Percentiles rank a stretch among this genome's conserved stretches.
Evolutionary conservation across 2,888 invertebrate species (phyloP).

Genomic region (Drosophila neonasuta): DNA sequence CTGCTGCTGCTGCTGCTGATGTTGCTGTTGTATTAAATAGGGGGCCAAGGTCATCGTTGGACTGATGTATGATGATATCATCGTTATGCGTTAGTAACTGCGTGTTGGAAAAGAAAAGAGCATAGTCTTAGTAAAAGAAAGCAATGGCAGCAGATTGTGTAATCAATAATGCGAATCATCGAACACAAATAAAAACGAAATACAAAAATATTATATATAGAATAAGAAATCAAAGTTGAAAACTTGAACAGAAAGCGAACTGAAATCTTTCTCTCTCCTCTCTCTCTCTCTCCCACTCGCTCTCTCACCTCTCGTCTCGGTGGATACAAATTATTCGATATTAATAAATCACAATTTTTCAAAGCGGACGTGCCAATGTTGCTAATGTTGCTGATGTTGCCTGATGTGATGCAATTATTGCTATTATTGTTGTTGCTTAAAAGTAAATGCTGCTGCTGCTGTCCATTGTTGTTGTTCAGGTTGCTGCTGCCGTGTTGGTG

Average conservation of each 20-base stretch:
- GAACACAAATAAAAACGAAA: too few relatives aligned
- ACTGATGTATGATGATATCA: conserved; percentile 72
- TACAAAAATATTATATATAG: too few relatives aligned
- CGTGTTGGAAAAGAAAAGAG: neutral
- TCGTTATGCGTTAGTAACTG: conserved; percentile 81
- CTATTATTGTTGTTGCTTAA: conserved; percentile 78
- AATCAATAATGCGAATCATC: too few relatives aligned
- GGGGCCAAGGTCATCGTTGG: conserved; percentile 64
- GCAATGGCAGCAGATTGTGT: neutral
- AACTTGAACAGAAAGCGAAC: conserved; percentile 1
- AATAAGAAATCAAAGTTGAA: neutral
- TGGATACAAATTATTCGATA: conserved; percentile 82
- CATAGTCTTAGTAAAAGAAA: neutral
- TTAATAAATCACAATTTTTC: conserved; percentile 82
- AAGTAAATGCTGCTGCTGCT: conserved; percentile 62
- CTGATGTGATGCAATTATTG: conserved; percentile 65
- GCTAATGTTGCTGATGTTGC: conserved; percentile 35
- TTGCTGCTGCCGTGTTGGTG: conserved; percentile 49
- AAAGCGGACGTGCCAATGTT: conserved; percentile 61
- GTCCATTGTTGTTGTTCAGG: conserved; percentile 34
- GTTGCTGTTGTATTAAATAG: conserved; percentile 44
- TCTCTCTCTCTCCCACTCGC: too few relatives aligned
- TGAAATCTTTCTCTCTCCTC: too few relatives aligned
- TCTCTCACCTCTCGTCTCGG: conserved; percentile 81
- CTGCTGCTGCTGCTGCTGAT: conserved; percentile 53